These are phyloP conservation scores for Phyllopteryx taeniolatus DNA, from an alignment of 2,113 vertebrate species.

Conservation along the genomic window DNA sequence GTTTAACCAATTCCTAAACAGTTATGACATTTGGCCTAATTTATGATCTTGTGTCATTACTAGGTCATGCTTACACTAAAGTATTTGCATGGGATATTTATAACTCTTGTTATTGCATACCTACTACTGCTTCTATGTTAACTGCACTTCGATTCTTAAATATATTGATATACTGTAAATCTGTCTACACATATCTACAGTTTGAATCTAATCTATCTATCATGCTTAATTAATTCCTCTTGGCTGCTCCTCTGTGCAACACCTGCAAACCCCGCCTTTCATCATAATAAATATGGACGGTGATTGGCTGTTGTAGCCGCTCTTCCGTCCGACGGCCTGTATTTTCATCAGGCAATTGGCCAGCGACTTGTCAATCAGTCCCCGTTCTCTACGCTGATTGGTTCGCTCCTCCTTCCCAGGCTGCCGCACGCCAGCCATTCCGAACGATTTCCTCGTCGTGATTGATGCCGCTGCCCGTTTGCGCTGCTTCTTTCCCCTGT, in stretches of 20 bases:
- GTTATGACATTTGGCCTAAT: not conserved
- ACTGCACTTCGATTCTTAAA: not conserved
- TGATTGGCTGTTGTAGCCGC: conserved; percentile 26
- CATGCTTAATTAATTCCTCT: no score
- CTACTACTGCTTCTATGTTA: not conserved
- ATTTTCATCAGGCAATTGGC: conserved; percentile 24
- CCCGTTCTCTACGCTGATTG: conserved; percentile 31
- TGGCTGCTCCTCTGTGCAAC: conserved; percentile 25
- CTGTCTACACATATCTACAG: no score
- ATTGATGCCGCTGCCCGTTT: conserved; percentile 30
- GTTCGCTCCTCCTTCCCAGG: conserved; percentile 18
- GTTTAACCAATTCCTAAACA: not conserved
- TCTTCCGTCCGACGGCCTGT: conserved; percentile 5
- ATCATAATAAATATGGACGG: conserved; percentile 46
- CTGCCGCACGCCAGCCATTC: conserved; percentile 40
- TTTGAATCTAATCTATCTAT: no score
- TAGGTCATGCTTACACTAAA: not conserved
- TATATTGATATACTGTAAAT: no score
- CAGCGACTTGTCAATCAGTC: conserved; percentile 10
- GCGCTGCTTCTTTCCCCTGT: conserved; percentile 2
- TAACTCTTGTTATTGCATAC: not conserved
- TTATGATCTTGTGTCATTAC: not conserved
- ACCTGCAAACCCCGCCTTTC: conserved; percentile 54
- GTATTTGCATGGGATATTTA: not conserved
- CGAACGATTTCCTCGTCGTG: conserved; percentile 28